Percentiles rank a stretch among this genome's conserved stretches.
Evolutionary conservation across 2,797 vertebrate species (phyloP).

Genomic region (Taeniopygia guttata): DNA sequence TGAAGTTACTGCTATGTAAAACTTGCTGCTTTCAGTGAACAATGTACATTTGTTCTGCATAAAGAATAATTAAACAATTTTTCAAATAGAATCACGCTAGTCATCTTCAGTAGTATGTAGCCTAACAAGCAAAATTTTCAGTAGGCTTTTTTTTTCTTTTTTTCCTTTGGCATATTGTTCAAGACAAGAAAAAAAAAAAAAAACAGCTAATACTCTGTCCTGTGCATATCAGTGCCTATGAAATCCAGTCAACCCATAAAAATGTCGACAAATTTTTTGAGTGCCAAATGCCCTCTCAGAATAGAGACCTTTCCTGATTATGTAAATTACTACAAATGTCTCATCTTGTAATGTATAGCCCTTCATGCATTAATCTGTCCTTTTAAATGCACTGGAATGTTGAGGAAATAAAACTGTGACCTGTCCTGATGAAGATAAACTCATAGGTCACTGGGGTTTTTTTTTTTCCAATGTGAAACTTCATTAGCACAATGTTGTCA

Average conservation of each 20-base stretch:
- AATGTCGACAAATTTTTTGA: background rate
- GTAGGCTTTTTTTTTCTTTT: background rate
- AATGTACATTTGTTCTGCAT: background rate
- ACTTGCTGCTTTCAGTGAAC: background rate
- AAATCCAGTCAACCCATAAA: background rate
- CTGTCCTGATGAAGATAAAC: background rate
- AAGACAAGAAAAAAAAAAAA: background rate
- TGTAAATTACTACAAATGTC: background rate
- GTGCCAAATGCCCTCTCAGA: background rate
- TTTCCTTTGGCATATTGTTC: fast-evolving
- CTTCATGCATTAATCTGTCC: background rate
- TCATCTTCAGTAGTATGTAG: background rate
- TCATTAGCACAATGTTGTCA: constrained; percentile 28
- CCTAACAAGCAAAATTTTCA: background rate
- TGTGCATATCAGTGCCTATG: background rate
- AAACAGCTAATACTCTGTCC: background rate
- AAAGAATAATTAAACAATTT: background rate
- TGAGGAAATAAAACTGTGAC: background rate
- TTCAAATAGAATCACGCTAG: background rate
- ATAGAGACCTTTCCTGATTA: background rate
- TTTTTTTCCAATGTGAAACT: background rate
- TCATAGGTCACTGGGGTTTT: background rate
- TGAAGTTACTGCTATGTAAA: background rate
- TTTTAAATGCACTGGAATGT: background rate
- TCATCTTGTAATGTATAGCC: background rate